These are phyloP conservation scores for Hermaeophaga mercurialis DNA, from an alignment of 2,888 invertebrate genomes.

Conservation along the genomic window DNA sequence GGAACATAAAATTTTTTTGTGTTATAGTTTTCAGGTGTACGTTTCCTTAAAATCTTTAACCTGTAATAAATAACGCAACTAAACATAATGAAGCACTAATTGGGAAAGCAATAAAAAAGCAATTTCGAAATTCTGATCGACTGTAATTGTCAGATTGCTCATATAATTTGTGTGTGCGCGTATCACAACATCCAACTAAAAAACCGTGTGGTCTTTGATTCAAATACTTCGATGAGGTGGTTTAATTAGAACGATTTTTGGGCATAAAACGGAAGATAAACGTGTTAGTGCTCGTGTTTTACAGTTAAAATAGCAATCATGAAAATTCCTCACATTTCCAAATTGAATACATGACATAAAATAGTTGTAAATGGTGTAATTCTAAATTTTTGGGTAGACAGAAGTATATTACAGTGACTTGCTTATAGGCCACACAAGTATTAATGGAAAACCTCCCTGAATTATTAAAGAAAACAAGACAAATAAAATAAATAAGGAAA, in stretches of 20 bases:
- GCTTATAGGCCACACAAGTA: no score
- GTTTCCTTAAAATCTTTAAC: no score
- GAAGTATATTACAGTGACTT: no score
- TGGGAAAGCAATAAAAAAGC: constrained; percentile 28
- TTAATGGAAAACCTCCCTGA: no score
- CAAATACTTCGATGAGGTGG: constrained; percentile 1
- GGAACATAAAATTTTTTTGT: no score
- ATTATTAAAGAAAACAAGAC: no score
- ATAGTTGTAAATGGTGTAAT: no score
- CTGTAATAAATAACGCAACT: background rate
- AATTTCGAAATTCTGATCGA: constrained; percentile 22
- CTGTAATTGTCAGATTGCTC: constrained; percentile 19
- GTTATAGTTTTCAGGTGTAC: no score
- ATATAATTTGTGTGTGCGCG: constrained; percentile 4
- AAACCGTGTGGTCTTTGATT: constrained; percentile 27
- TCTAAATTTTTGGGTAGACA: no score
- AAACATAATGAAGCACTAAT: constrained; percentile 20
- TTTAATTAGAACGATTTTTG: constrained; percentile 3
- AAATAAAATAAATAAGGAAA: no score
- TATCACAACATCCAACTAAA: constrained; percentile 22
- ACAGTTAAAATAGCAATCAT: background rate
- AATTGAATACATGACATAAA: no score
- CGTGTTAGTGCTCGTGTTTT: background rate
- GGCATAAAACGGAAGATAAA: background rate
- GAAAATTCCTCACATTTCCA: no score